These are phyloP conservation scores for Phenganax subtilis DNA, from an alignment of 92 coral and sea anemone genomes.

Conservation along the genomic window DNA sequence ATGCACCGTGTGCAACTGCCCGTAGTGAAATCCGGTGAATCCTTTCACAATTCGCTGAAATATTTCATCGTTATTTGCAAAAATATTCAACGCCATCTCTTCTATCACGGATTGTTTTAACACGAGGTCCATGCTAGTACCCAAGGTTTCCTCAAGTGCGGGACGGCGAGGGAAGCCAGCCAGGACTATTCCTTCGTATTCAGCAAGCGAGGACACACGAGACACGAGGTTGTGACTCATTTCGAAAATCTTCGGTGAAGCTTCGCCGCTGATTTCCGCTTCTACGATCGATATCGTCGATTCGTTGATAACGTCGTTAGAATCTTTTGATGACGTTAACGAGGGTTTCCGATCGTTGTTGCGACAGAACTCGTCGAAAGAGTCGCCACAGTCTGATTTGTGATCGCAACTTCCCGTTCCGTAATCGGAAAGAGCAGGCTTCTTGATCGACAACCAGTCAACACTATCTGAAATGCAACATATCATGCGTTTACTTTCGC, in stretches of 20 bases:
- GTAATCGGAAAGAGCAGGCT: constrained; percentile 21
- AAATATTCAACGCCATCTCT: constrained; percentile 61
- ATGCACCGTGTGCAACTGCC: constrained; percentile 52
- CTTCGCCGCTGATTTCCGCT: constrained; percentile 23
- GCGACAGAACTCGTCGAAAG: constrained; percentile 88
- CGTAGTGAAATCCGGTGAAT: constrained; percentile 59
- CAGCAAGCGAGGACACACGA: constrained; percentile 4
- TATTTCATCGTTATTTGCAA: constrained; percentile 63
- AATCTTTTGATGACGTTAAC: background rate
- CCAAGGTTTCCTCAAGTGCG: constrained; percentile 54
- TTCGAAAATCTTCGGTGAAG: background rate
- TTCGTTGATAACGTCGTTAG: constrained; percentile 32
- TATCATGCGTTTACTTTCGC: too few relatives aligned
- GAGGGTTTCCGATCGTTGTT: constrained; percentile 46
- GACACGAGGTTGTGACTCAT: background rate
- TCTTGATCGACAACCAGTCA: constrained; percentile 32
- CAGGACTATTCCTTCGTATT: constrained; percentile 68
- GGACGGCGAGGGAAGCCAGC: constrained; percentile 78
- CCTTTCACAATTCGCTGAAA: constrained; percentile 65
- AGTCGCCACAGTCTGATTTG: constrained; percentile 70
- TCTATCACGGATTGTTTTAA: constrained; percentile 50
- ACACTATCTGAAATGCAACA: constrained; percentile 12
- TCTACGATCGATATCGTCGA: constrained; percentile 26
- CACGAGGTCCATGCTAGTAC: constrained; percentile 61
- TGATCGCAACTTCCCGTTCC: constrained; percentile 43